Percentiles rank a stretch among this genome's conserved stretches.
These are phyloP conservation scores for Automeris io DNA, from an alignment of 2,888 invertebrate genomes.

Conservation along the genomic window DNA sequence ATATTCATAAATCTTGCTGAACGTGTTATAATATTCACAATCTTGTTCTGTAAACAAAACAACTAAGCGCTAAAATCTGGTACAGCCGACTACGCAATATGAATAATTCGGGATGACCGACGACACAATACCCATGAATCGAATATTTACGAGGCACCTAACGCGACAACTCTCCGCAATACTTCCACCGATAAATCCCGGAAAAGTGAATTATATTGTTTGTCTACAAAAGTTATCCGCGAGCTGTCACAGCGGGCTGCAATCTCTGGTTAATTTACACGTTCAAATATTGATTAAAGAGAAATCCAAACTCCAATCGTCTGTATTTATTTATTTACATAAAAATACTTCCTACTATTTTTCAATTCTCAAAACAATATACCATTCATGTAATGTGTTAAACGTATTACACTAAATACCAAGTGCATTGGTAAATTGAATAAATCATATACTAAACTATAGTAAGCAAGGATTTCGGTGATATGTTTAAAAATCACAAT, in stretches of 20 bases:
- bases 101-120: slow-evolving; percentile 8
- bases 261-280: slow-evolving; percentile 21
- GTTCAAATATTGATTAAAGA: slow-evolving; percentile 25
- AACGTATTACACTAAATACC: no score
- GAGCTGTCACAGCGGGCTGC: slow-evolving; percentile 24
- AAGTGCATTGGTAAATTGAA: no score
- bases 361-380: no score
- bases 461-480: no score
- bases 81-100: slow-evolving; percentile 4
- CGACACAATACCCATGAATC: slow-evolving; percentile 7
- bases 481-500: no score
- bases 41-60: neutral
- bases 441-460: no score
- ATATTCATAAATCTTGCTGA: no score
- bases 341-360: no score
- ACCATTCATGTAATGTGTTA: no score
- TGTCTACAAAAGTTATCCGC: slow-evolving; percentile 31
- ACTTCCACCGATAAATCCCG: slow-evolving; percentile 27
- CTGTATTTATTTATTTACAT: slow-evolving; percentile 21
- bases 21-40: no score
- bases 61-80: neutral
- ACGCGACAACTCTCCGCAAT: slow-evolving; percentile 18
- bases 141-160: slow-evolving; percentile 16
- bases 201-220: slow-evolving; percentile 35
- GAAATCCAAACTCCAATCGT: slow-evolving; percentile 2